A percentile compares a stretch with the other conserved stretches of the same genome.
These are phyloP conservation scores for Percopsis transmontana DNA, from an alignment of 2,113 vertebrate species.

Conservation along the genomic window DNA sequence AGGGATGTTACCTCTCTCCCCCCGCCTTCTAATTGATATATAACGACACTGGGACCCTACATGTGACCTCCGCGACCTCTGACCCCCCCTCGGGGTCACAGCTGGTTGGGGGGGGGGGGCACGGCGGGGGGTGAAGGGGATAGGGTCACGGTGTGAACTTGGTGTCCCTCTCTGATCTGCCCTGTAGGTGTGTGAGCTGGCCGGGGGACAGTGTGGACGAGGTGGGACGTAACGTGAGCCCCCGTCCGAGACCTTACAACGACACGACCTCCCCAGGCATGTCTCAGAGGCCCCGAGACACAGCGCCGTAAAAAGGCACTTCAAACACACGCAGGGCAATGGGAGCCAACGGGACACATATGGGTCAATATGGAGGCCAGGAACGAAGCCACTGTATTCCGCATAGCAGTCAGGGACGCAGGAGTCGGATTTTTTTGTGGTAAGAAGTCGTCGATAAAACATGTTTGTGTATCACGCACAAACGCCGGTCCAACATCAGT, in stretches of 20 bases:
- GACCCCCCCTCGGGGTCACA: constrained; percentile 55
- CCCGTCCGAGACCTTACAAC: constrained; percentile 46
- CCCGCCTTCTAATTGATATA: constrained; percentile 68
- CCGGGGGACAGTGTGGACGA: constrained; percentile 56
- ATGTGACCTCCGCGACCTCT: constrained; percentile 50
- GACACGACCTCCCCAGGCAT: constrained; percentile 54
- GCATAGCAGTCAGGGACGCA: too few species aligned
- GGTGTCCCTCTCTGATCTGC: constrained; percentile 66
- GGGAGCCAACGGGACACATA: constrained; percentile 37
- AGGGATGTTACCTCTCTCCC: constrained; percentile 24
- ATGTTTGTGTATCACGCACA: too few species aligned
- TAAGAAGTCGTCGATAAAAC: too few species aligned
- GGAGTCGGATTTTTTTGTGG: too few species aligned
- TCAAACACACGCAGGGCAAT: constrained; percentile 61
- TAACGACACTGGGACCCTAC: constrained; percentile 58
- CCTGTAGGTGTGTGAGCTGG: constrained; percentile 61
- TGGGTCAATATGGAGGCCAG: too few species aligned
- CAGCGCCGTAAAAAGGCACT: constrained; percentile 40
- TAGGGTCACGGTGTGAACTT: constrained; percentile 45
- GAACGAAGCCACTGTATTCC: too few species aligned
- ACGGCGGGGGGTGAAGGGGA: not conserved
- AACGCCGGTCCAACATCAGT: too few species aligned
- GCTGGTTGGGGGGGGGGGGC: constrained; percentile 34
- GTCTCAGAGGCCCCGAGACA: constrained; percentile 54
- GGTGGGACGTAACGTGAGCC: constrained; percentile 59